Conservation (phyloP, 2,888 invertebrate species). For the Caenorhabditis wallacei region DNA sequence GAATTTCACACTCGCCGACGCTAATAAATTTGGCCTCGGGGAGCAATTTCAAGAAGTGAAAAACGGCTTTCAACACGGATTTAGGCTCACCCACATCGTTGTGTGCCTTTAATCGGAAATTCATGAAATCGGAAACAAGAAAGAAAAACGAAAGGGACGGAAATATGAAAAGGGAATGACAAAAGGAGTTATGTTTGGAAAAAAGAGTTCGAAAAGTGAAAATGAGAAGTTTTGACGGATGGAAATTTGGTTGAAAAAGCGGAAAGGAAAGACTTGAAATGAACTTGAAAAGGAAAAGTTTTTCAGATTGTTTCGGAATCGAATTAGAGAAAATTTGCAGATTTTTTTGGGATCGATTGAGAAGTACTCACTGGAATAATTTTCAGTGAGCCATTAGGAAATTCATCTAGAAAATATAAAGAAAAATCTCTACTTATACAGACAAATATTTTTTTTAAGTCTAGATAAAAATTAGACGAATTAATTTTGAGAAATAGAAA, state of each 20-base stretch:
- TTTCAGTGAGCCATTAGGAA: too few relatives aligned
- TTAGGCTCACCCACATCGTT: slow-evolving; percentile 3
- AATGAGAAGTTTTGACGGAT: slow-evolving; percentile 14
- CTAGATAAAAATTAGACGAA: too few relatives aligned
- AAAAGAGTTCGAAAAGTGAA: slow-evolving; percentile 19
- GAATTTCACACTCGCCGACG: not conserved
- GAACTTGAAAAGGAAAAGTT: not conserved
- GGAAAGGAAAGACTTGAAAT: not conserved
- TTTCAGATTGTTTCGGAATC: not conserved
- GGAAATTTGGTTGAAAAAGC: not conserved
- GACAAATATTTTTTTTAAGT: too few relatives aligned
- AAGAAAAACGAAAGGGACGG: not conserved
- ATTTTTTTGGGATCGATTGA: not conserved
- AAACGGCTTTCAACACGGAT: slow-evolving; percentile 59
- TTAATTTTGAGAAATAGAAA: not conserved
- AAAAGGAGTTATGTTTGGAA: slow-evolving; percentile 19
- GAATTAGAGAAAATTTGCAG: slow-evolving; percentile 1
- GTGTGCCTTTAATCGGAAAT: slow-evolving; percentile 47
- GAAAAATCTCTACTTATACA: too few relatives aligned
- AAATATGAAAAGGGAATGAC: slow-evolving; percentile 22
- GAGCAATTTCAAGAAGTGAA: slow-evolving; percentile 51
- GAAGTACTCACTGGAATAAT: too few relatives aligned
- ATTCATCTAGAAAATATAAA: too few relatives aligned
- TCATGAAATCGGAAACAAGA: slow-evolving; percentile 51
- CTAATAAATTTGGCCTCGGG: slow-evolving; percentile 55